Evolutionary conservation across 2,888 invertebrate species (phyloP).

Genomic region (Unio pictorum): DNA sequence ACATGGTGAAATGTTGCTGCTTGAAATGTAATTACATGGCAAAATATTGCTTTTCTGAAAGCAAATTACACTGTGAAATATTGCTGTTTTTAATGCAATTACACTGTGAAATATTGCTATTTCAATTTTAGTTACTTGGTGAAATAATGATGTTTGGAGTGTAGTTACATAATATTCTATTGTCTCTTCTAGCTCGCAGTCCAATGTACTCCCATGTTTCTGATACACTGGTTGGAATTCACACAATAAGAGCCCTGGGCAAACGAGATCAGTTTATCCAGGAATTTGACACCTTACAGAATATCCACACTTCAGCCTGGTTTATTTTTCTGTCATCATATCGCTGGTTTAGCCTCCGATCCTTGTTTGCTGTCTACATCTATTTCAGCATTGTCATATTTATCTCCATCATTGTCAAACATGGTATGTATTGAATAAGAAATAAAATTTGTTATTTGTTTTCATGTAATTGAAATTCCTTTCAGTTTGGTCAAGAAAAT

Average conservation of each 20-base stretch:
- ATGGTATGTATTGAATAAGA: constrained; percentile 22
- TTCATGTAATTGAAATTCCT: too few relatives aligned
- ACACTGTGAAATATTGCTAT: too few relatives aligned
- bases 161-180: background rate
- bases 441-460: background rate
- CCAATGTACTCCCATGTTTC: constrained; percentile 93
- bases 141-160: too few relatives aligned
- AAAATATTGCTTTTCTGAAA: too few relatives aligned
- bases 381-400: constrained; percentile 30
- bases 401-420: constrained; percentile 21
- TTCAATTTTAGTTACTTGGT: too few relatives aligned
- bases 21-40: too few relatives aligned
- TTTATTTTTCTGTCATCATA: constrained; percentile 89
- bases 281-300: constrained; percentile 70
- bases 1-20: too few relatives aligned
- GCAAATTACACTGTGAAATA: too few relatives aligned
- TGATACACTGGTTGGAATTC: constrained; percentile 88
- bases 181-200: constrained; percentile 80
- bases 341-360: constrained; percentile 84
- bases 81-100: too few relatives aligned
- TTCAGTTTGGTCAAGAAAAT: too few relatives aligned
- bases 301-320: constrained; percentile 90
- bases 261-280: constrained; percentile 83
- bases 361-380: constrained; percentile 18
- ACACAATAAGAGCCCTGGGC: constrained; percentile 90